phyloP scores from a whole-genome alignment of 2,888 invertebrate species.

The Scelioninae gen. 1 region DNA sequence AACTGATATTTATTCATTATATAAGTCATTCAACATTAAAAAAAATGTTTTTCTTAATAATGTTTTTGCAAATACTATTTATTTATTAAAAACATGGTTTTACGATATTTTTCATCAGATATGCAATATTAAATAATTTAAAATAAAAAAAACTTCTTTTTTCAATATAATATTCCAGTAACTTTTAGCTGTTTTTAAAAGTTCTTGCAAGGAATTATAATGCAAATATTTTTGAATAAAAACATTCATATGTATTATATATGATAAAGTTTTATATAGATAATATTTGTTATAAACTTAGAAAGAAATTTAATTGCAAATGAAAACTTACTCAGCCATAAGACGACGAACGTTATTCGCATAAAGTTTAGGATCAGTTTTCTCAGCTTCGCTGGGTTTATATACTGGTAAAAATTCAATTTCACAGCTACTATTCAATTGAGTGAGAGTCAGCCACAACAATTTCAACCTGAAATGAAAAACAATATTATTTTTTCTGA shows the following conservation, averaged over 20 bases:
- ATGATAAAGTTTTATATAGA: not conserved
- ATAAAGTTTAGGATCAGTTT: slow-evolving; percentile 93
- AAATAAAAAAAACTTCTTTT: too few species aligned
- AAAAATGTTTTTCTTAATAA: not conserved
- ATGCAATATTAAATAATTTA: too few species aligned
- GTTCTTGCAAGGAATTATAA: too few species aligned
- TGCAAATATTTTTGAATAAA: too few species aligned
- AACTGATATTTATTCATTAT: not conserved
- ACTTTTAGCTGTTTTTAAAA: too few species aligned
- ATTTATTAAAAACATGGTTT: too few species aligned
- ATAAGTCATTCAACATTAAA: not conserved
- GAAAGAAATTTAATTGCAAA: not conserved
- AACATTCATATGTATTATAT: too few species aligned
- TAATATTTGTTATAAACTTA: not conserved
- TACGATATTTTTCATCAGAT: too few species aligned
- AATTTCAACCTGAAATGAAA: slow-evolving; percentile 88
- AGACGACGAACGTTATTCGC: slow-evolving; percentile 94
- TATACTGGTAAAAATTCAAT: slow-evolving; percentile 97
- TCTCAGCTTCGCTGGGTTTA: slow-evolving; percentile 93
- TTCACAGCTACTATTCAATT: slow-evolving; percentile 94
- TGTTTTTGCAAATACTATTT: too few species aligned
- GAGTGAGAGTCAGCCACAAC: slow-evolving; percentile 94
- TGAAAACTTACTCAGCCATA: slow-evolving; percentile 92
- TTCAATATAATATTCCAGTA: too few species aligned
- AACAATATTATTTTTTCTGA: slow-evolving; percentile 14